Percentiles rank a stretch among this genome's conserved stretches.
Evolutionary conservation across 2,888 invertebrate species (phyloP).

Genomic region (Drosophila eohydei): DNA sequence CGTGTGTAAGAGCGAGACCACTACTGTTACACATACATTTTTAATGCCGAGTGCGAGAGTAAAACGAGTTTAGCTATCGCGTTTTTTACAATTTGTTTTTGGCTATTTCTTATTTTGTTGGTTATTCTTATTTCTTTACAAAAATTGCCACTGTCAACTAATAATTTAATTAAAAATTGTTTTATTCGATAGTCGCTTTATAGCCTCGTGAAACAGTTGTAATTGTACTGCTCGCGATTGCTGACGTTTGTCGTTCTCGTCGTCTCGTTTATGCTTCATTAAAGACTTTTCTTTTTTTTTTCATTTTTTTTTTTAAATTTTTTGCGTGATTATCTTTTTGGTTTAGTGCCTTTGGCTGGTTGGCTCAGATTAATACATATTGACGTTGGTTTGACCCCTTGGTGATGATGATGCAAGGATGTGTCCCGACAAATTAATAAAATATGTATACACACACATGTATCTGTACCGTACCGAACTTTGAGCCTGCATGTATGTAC

Average conservation of each 20-base stretch:
- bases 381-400: constrained; percentile 14
- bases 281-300: constrained; percentile 43
- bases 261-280: constrained; percentile 67
- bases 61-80: constrained; percentile 70
- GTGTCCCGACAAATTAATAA: constrained; percentile 54
- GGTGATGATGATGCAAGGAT: constrained; percentile 72
- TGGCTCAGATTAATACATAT: constrained; percentile 32
- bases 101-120: constrained; percentile 21
- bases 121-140: constrained; percentile 26
- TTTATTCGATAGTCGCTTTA: constrained; percentile 5
- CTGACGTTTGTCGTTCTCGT: constrained; percentile 69
- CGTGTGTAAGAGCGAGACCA: constrained; percentile 53
- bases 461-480: constrained; percentile 60
- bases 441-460: constrained; percentile 70
- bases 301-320: constrained; percentile 40
- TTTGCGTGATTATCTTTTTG: constrained; percentile 62
- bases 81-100: constrained; percentile 70
- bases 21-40: constrained; percentile 66
- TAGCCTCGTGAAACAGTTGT: constrained; percentile 20
- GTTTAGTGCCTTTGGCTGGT: constrained; percentile 17
- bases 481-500: constrained; percentile 56
- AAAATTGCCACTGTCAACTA: constrained; percentile 2
- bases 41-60: constrained; percentile 73
- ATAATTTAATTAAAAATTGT: constrained; percentile 13
- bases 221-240: constrained; percentile 53